Evolutionary conservation across 2,888 invertebrate genomes (phyloP), one percentile per base, ranked within the genome.

Genomic region (Acrobasis consociella): DNA sequence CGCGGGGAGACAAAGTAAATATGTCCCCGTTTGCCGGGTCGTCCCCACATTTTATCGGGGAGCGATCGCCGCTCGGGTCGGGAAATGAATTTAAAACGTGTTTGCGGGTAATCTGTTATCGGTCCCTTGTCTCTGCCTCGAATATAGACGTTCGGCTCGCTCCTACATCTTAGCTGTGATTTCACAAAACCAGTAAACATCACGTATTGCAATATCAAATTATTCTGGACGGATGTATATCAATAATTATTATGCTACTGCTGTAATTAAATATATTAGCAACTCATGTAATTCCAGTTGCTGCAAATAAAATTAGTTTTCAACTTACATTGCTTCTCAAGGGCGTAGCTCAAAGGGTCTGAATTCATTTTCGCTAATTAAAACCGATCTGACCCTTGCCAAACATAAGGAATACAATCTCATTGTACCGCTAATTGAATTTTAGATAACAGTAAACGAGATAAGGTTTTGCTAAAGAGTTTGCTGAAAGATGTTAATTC

Each of bases 21-120:
- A 91, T 91, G 91, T 90, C 91, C 90, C 85, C 85, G 84, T 86
- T 88, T 81, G 84, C 86, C 83, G 82, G 84, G 83, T 82, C 86
- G 83, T 87, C 88, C 90, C 90, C 88, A 90, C 91, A 90, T 91
- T 92, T 91, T 92, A 92, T 92, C 91, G 90, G 86, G 85, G 86
- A 87, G 87, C 89, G 91, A 91, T 91, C 91, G 91, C 86, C 83
- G 86, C 86, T 85, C 85, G 91, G 91, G 91, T 90, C 89, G 91
- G 91, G 90, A 90, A 91, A 91, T 91, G 91, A 92, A 91, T 92
- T 92, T 91, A 91, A 92, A 91, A 91, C 91, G 91, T 92, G 92
- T 92, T 91, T 92, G 92, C 87, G 92, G 92, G 92, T 92, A 92
- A 92, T 92, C 92, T 92, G 91, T 92, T 91, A 92, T 91, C 92